Evolutionary conservation across 2,113 vertebrate genomes (phyloP).

Genomic region (Dolichallabes microphthalmus): DNA sequence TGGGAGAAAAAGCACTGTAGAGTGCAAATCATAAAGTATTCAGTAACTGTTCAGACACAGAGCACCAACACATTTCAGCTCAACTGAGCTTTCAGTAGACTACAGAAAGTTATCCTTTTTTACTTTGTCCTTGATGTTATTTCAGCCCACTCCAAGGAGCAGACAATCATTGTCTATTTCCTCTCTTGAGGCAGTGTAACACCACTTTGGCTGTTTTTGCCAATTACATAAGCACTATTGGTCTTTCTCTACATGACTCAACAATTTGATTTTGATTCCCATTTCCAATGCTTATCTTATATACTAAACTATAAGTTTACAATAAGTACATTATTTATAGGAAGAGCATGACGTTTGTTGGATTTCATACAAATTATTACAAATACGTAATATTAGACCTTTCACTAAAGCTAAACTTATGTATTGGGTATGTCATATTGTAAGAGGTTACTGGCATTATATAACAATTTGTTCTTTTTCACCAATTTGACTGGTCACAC

Average conservation of each 20-base stretch:
- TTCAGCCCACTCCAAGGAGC: constrained; percentile 11
- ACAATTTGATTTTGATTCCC: constrained; percentile 10
- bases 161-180: constrained; percentile 19
- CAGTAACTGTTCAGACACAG: constrained; percentile 8
- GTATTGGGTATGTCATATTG: not conserved
- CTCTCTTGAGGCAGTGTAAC: not conserved
- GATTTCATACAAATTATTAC: not conserved
- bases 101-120: not conserved
- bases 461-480: not conserved
- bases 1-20: not conserved
- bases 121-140: constrained; percentile 10
- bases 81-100: not conserved
- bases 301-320: too few relatives aligned
- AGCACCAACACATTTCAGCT: not conserved
- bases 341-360: not conserved
- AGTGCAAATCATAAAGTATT: constrained; percentile 4
- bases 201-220: not conserved
- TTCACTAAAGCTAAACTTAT: not conserved
- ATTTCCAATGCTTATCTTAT: not conserved
- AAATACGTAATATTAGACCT: not conserved
- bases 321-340: not conserved
- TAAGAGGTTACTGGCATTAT: not conserved
- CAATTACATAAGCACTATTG: constrained; percentile 16
- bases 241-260: constrained; percentile 13
- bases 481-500: not conserved